Base-by-base conservation (phyloP, 2,888 invertebrate genomes). In the Argyra leucocephala region DNA sequence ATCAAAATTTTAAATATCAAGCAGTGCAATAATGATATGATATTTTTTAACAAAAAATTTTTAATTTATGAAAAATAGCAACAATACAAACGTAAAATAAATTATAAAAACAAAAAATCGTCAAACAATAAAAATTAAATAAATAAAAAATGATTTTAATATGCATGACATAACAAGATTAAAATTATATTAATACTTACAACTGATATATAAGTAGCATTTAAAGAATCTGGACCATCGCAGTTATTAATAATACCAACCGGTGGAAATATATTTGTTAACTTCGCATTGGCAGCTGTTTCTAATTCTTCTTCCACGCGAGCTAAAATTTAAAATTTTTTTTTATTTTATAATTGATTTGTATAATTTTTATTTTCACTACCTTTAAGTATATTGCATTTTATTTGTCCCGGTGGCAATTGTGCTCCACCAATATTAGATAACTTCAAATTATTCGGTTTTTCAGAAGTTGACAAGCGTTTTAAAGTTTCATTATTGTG, bases 321-420 rank as follows among this genome's bases (percentile, higher is more conserved):
- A 67, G 88, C 88, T 86, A 70, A 5, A 74, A 74, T 23, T 57
- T 67, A 22, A 22, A 58, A 58, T 22, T 22, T 58, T 9, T 58
- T 58, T n/a, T n/a, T n/a, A n/a, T n/a, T n/a, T n/a, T n/a, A n/a
- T n/a, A n/a, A n/a, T n/a, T n/a, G n/a, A n/a, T n/a, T n/a, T n/a
- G n/a, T n/a, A 58, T 58, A 2, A 22, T 7, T 7, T 57, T 22
- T 22, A 10, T 57, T 57, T 31, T n/a, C 9, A 15, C 84, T 84
- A 80, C 92, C 92, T 84, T 96, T 96, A 65, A 96, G 82, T 76
- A 96, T 95, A 81, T 92, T 96, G 81, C 96, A 96, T 81, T 96
- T 96, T 68, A 96, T 85, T 76, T 94, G 91, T 69, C 93, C 93
- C 10, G 92, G 91, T 61, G 94, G 93, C 67, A 95, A 84, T 23